Evolutionary conservation across 1,140 invertebrate species (phyloP).

Genomic region (Popillia japonica): DNA sequence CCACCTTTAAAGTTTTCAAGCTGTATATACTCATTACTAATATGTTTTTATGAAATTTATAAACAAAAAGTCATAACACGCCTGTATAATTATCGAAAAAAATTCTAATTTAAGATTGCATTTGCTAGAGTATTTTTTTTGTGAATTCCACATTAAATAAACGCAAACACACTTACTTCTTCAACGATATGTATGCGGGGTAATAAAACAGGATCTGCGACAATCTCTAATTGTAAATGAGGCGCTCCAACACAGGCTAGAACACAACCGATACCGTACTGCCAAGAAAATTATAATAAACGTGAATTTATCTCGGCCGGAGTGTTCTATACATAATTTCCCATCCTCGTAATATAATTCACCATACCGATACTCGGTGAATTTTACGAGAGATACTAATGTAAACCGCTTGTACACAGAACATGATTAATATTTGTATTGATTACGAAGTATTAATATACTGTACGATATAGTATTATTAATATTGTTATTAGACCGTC

Average conservation of each 20-base stretch:
- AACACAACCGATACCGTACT: background rate
- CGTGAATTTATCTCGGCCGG: background rate
- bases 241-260: background rate
- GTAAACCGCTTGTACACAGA: too few relatives aligned
- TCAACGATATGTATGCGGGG: background rate
- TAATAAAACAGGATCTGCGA: background rate
- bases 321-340: background rate
- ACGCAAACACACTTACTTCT: background rate
- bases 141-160: too few relatives aligned
- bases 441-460: too few relatives aligned
- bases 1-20: too few relatives aligned
- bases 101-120: background rate
- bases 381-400: too few relatives aligned
- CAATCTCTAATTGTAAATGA: background rate
- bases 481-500: too few relatives aligned
- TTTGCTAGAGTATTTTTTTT: background rate
- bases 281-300: conserved; percentile 12
- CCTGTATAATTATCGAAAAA: background rate
- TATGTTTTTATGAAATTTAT: too few relatives aligned
- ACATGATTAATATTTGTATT: too few relatives aligned
- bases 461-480: too few relatives aligned
- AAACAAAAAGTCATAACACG: background rate
- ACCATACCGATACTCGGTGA: too few relatives aligned
- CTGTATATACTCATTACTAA: too few relatives aligned
- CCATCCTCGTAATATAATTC: too few relatives aligned